Percentiles rank a stretch among this genome's conserved stretches.
These are phyloP conservation scores for Irena cyanogastra DNA, from an alignment of 2,113 vertebrate species.

Conservation along the genomic window DNA sequence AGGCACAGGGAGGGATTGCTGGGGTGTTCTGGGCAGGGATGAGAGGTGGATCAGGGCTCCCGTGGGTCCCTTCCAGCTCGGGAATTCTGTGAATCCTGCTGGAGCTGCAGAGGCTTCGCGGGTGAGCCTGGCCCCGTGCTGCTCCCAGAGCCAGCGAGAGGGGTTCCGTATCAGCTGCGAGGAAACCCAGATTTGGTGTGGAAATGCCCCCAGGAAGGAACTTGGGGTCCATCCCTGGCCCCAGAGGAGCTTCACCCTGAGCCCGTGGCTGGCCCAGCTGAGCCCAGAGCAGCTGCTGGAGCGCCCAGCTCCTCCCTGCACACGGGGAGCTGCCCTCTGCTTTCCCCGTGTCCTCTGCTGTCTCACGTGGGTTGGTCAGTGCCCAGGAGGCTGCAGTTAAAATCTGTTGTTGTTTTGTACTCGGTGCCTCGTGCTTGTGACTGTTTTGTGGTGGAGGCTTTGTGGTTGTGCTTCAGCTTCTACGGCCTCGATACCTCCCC, in stretches of 20 bases:
- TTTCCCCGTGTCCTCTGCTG: fast-evolving
- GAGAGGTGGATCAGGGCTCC: fast-evolving
- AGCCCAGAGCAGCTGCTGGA: background rate
- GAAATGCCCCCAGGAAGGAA: background rate
- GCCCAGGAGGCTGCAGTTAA: background rate
- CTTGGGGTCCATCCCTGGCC: fast-evolving
- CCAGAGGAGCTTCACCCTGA: background rate
- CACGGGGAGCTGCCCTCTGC: background rate
- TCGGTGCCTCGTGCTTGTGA: background rate
- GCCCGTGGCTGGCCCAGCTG: fast-evolving
- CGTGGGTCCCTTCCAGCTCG: background rate
- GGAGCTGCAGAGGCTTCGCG: background rate
- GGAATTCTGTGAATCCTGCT: background rate
- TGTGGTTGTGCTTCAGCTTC: background rate
- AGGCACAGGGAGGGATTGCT: background rate
- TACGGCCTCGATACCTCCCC: background rate
- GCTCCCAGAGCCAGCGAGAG: fast-evolving
- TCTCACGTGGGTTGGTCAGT: fast-evolving
- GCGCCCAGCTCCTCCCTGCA: background rate
- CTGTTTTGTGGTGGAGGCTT: background rate
- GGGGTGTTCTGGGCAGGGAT: background rate
- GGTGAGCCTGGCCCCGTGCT: fast-evolving
- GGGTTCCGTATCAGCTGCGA: fast-evolving
- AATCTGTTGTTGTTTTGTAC: background rate
- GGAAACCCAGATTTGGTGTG: background rate